phyloP scores from a whole-genome alignment of 2,113 vertebrate genomes.

The Megaceryle torquata region DNA sequence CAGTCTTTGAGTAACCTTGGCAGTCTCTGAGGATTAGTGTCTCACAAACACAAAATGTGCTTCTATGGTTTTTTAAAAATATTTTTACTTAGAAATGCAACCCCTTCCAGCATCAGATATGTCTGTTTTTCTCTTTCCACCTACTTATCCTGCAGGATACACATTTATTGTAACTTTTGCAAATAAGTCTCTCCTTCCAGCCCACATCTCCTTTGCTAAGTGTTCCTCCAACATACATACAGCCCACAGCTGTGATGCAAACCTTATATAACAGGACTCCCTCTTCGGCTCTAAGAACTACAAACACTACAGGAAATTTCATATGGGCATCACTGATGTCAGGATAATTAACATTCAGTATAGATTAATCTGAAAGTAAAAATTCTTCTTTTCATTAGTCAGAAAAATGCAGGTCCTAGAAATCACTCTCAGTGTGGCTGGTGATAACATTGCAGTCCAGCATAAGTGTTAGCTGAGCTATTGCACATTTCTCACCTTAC shows the following conservation, averaged over 20 bases:
- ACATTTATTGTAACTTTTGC: not conserved
- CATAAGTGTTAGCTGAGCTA: not conserved
- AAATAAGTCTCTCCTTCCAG: not conserved
- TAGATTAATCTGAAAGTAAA: not conserved
- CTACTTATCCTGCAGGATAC: not conserved
- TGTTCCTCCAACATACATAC: not conserved
- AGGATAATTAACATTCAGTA: not conserved
- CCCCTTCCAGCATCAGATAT: not conserved
- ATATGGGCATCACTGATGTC: not conserved
- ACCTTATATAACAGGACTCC: not conserved
- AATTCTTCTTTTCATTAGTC: not conserved
- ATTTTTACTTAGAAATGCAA: slow-evolving; percentile 38
- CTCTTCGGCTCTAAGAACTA: not conserved
- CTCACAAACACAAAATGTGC: slow-evolving; percentile 52
- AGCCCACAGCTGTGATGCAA: not conserved
- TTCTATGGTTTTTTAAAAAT: slow-evolving; percentile 17
- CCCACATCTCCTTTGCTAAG: not conserved
- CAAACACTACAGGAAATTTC: not conserved
- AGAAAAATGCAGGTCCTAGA: not conserved
- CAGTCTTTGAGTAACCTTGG: slow-evolving; percentile 55
- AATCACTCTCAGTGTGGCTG: rapidly evolving
- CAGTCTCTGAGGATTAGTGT: slow-evolving; percentile 25
- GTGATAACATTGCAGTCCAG: rapidly evolving
- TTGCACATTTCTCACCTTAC: not conserved
- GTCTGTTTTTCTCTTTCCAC: slow-evolving; percentile 1